Percentiles rank a stretch among this genome's conserved stretches.
Conservation (phyloP, 2,113 vertebrate genomes). For the Callionymus lyra region DNA sequence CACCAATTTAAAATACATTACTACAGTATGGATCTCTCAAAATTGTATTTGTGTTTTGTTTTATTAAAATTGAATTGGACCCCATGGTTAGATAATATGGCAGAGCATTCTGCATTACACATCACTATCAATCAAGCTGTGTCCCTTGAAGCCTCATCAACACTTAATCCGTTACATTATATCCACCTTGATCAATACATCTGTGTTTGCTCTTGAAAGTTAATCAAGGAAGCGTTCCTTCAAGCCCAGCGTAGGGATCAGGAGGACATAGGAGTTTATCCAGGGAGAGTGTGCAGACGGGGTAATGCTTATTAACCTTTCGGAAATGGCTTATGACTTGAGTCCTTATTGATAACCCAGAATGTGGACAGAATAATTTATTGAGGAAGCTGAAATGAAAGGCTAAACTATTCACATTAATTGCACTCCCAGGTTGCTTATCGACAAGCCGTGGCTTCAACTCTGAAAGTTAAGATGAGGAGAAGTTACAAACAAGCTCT, state of each 20-base stretch:
- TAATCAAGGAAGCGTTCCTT: conserved; percentile 5
- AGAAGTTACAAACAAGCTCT: too few relatives aligned
- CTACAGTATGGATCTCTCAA: too few relatives aligned
- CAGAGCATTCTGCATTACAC: too few relatives aligned
- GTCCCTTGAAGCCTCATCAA: conserved; percentile 42
- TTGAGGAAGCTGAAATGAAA: conserved; percentile 58
- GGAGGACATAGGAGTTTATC: conserved; percentile 16
- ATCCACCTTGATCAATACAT: conserved; percentile 33
- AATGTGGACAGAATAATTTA: conserved; percentile 61
- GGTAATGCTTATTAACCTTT: conserved; percentile 67
- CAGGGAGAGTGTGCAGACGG: conserved; percentile 10
- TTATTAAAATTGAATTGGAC: too few relatives aligned
- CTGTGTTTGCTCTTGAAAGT: conserved; percentile 17
- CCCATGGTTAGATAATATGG: too few relatives aligned
- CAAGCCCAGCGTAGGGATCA: conserved; percentile 14
- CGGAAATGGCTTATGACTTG: conserved; percentile 43
- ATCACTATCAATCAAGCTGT: conserved; percentile 7
- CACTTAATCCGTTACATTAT: conserved; percentile 10
- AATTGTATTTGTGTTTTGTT: too few relatives aligned
- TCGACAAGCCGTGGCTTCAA: conserved; percentile 21
- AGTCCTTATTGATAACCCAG: conserved; percentile 58
- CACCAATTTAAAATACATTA: too few relatives aligned
- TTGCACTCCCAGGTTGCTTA: conserved; percentile 48
- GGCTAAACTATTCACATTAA: conserved; percentile 66
- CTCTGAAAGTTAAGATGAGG: too few relatives aligned